These are phyloP conservation scores for Melanogrammus aeglefinus DNA, from an alignment of 2,797 vertebrate genomes.

Conservation along the genomic window DNA sequence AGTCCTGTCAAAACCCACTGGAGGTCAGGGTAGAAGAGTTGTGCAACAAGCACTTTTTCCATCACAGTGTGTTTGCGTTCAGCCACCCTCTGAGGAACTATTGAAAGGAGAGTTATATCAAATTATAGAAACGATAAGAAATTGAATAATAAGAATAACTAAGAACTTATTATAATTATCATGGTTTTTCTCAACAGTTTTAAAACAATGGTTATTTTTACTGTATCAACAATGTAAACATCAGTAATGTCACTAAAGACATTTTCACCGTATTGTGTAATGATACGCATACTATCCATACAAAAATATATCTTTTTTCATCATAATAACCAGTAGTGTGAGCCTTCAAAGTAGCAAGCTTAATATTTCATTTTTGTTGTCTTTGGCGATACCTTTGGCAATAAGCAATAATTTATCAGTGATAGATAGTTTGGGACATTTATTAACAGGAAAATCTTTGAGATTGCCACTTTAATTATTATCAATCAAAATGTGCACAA, in stretches of 20 bases:
- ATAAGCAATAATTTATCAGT: no score
- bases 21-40: slow-evolving; percentile 44
- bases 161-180: no score
- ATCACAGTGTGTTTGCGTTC: slow-evolving; percentile 37
- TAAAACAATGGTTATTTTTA: no score
- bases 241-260: background rate
- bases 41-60: slow-evolving; percentile 25
- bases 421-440: no score
- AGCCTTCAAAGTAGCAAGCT: background rate
- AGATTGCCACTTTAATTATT: background rate
- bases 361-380: no score
- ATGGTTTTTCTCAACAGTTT: no score
- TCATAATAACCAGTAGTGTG: background rate
- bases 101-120: background rate
- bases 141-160: no score
- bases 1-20: slow-evolving; percentile 44
- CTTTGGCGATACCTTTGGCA: no score
- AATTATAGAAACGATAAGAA: background rate
- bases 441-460: no score
- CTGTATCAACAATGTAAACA: no score
- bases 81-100: slow-evolving; percentile 46
- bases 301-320: background rate
- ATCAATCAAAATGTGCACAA: background rate
- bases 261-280: background rate
- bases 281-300: background rate